phyloP scores from a whole-genome alignment of 2,888 invertebrate genomes.

The Leptinotarsa peninsularis region DNA sequence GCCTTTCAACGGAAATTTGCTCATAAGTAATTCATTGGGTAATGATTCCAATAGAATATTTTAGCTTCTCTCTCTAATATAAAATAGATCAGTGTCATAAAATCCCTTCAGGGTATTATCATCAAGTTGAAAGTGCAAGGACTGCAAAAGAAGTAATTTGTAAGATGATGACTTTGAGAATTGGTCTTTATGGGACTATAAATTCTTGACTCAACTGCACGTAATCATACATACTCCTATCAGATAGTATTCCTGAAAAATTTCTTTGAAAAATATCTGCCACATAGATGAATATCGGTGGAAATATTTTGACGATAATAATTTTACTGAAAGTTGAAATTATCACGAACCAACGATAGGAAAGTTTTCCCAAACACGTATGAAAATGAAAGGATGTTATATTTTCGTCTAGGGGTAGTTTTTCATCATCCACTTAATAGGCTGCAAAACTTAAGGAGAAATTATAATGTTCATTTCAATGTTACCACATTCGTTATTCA shows the following conservation, averaged over 20 bases:
- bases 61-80: background rate
- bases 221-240: conserved; percentile 8
- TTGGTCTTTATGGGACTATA: conserved; percentile 26
- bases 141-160: conserved; percentile 32
- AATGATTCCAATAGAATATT: background rate
- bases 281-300: background rate
- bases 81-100: background rate
- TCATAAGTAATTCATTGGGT: background rate
- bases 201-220: conserved; percentile 19
- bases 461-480: too few relatives aligned
- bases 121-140: conserved; percentile 19
- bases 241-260: conserved; percentile 16
- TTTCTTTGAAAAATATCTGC: background rate
- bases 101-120: background rate
- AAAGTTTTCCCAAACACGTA: too few relatives aligned
- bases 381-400: too few relatives aligned
- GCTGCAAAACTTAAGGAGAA: too few relatives aligned
- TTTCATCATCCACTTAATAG: too few relatives aligned
- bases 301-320: too few relatives aligned
- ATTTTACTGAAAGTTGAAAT: too few relatives aligned
- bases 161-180: conserved; percentile 23
- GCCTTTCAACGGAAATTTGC: background rate
- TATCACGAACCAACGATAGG: too few relatives aligned
- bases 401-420: too few relatives aligned
- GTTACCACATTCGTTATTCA: too few relatives aligned